Evolutionary conservation across 2,113 vertebrate genomes (phyloP).

Genomic region (Hippocampus guttulatus): DNA sequence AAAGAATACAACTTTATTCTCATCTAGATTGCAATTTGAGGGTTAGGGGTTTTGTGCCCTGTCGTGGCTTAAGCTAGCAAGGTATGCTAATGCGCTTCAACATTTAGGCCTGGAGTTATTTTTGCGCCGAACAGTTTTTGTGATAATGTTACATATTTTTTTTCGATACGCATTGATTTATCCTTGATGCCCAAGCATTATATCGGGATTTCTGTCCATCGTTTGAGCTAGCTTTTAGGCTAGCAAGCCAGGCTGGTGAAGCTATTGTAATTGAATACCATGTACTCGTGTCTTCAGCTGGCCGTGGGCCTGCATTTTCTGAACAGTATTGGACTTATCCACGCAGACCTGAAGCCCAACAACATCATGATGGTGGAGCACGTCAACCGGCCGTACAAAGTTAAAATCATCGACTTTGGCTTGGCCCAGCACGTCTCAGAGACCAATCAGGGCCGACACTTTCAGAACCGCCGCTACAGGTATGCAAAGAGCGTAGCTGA

Average conservation of each 20-base stretch:
- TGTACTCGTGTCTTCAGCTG: slow-evolving; percentile 15
- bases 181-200: too few species aligned
- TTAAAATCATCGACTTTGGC: slow-evolving; percentile 11
- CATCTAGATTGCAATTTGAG: too few species aligned
- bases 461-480: slow-evolving; percentile 12
- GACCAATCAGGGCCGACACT: background rate
- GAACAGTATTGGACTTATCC: slow-evolving; percentile 16
- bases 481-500: background rate
- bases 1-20: too few species aligned
- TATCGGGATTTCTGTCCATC: background rate
- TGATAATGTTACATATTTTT: background rate
- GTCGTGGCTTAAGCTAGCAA: background rate
- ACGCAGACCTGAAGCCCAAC: slow-evolving; percentile 14
- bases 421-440: background rate
- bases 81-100: background rate
- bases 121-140: background rate
- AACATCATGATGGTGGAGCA: slow-evolving; percentile 12
- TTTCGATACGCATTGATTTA: too few species aligned
- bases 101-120: background rate
- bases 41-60: too few species aligned
- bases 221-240: background rate
- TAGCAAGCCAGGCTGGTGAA: background rate
- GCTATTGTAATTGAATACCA: background rate
- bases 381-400: slow-evolving; percentile 4
- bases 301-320: slow-evolving; percentile 10